Evolutionary conservation across 2,888 invertebrate genomes (phyloP).

Genomic region (Plebejus melissa): DNA sequence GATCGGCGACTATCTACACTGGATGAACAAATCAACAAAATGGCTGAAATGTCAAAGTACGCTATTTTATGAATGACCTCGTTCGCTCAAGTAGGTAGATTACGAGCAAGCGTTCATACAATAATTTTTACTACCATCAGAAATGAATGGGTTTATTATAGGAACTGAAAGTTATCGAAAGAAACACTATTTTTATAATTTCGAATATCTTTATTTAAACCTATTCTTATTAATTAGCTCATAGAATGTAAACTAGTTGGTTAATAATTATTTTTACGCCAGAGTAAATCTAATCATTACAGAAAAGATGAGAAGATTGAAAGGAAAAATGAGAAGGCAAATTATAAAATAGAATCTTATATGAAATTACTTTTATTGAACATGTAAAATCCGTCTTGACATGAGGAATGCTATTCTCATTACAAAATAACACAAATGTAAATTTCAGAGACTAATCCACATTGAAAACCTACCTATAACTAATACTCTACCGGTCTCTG

Average conservation of each 20-base stretch:
- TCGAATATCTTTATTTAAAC: background rate
- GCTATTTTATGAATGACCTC: too few relatives aligned
- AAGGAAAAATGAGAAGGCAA: constrained; percentile 43
- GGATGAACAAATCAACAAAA: too few relatives aligned
- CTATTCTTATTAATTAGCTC: background rate
- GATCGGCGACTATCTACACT: too few relatives aligned
- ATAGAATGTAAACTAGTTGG: background rate
- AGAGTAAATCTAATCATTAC: background rate
- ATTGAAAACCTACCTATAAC: constrained; percentile 76
- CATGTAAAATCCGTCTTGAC: constrained; percentile 80
- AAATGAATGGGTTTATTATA: too few relatives aligned
- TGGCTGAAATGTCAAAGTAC: too few relatives aligned
- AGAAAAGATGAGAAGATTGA: background rate
- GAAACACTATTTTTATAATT: background rate
- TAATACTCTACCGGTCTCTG: constrained; percentile 18
- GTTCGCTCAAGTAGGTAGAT: too few relatives aligned
- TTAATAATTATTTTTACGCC: background rate
- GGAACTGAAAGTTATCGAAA: too few relatives aligned
- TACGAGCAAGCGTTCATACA: too few relatives aligned
- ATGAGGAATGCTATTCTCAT: constrained; percentile 80
- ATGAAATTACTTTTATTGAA: constrained; percentile 80
- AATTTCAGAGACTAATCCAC: constrained; percentile 78
- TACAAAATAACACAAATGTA: constrained; percentile 79
- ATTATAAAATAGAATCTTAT: constrained; percentile 64
- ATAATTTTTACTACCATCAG: too few relatives aligned